These are phyloP conservation scores for Canis aureus DNA, from an alignment of 2,113 vertebrate genomes.

Conservation along the genomic window DNA sequence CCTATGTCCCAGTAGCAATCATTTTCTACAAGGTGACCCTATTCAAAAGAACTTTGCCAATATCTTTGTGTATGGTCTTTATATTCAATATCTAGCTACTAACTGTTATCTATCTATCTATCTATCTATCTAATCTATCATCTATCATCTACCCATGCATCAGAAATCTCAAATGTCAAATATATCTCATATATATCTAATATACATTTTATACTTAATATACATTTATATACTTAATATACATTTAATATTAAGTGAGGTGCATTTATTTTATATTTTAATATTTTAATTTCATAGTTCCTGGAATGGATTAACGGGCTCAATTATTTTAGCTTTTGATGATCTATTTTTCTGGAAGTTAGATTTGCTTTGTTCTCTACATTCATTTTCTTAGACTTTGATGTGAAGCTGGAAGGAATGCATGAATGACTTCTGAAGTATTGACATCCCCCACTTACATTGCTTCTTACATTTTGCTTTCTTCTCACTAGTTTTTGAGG, in stretches of 20 bases:
- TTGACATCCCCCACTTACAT: accelerated
- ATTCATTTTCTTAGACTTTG: conserved; percentile 38
- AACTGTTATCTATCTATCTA: accelerated
- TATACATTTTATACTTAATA: too few species aligned
- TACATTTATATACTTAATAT: too few species aligned
- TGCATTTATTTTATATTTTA: too few species aligned
- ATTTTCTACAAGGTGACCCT: background rate
- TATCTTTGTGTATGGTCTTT: background rate
- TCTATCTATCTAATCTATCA: background rate
- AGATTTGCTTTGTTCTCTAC: background rate
- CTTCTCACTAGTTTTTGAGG: background rate
- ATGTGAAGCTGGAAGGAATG: background rate
- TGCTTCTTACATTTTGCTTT: background rate
- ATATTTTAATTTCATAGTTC: background rate
- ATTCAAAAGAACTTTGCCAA: background rate
- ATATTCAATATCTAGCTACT: background rate
- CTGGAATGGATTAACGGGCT: background rate
- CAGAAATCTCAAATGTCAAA: background rate
- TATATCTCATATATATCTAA: background rate
- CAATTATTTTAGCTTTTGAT: background rate
- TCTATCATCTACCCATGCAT: background rate
- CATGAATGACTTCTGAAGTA: background rate
- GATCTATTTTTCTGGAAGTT: background rate
- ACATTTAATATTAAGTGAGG: too few species aligned
- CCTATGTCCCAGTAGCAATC: background rate